phyloP scores from a whole-genome alignment of 2,113 vertebrate species.

The Numenius arquata region DNA sequence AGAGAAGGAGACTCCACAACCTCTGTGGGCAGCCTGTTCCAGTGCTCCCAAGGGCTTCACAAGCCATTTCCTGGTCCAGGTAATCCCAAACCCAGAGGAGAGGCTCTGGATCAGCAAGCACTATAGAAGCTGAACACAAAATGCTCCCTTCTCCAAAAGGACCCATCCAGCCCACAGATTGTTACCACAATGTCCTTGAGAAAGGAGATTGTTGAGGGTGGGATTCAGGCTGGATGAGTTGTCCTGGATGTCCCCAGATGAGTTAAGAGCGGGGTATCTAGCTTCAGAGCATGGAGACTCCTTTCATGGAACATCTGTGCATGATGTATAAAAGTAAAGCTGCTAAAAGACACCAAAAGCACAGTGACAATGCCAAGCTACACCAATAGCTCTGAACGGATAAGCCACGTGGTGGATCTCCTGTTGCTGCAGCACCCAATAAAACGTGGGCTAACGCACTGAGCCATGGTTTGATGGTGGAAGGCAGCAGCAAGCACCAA shows the following conservation, averaged over 20 bases:
- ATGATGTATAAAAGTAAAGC: background rate
- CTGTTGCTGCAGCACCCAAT: background rate
- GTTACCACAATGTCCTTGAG: background rate
- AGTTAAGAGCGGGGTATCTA: background rate
- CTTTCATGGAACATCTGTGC: background rate
- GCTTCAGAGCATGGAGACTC: background rate
- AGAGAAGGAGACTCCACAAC: too few species aligned
- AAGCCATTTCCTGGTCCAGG: background rate
- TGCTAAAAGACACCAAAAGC: background rate
- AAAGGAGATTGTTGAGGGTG: background rate
- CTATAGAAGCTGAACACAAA: background rate
- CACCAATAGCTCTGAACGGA: background rate
- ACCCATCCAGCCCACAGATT: background rate
- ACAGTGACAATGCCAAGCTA: fast-evolving
- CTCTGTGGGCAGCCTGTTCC: too few species aligned
- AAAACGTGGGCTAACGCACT: background rate
- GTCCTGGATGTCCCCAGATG: background rate
- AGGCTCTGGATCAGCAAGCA: background rate
- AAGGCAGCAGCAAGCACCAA: background rate
- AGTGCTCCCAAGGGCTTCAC: background rate
- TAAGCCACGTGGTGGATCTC: background rate
- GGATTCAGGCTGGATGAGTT: background rate
- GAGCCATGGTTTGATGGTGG: background rate
- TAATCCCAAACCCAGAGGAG: background rate
- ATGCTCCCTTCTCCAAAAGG: background rate